Percentiles rank a stretch among this genome's conserved stretches.
These are phyloP conservation scores for Phalacrocorax aristotelis DNA, from an alignment of 2,113 vertebrate genomes.

Conservation along the genomic window DNA sequence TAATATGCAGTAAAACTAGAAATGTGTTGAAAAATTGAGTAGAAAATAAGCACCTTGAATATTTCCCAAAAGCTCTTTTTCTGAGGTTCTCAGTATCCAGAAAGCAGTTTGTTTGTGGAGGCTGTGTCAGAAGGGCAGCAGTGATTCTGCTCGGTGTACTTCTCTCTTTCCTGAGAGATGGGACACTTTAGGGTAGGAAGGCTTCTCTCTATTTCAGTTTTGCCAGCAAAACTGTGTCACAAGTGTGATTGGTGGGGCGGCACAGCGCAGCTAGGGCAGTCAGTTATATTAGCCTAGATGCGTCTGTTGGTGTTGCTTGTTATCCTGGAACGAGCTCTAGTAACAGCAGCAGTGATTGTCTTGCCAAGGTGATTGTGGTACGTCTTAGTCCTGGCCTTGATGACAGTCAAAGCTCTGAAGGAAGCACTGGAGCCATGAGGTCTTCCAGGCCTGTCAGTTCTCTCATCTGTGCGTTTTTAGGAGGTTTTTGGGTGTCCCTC, in stretches of 20 bases:
- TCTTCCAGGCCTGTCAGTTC: neutral
- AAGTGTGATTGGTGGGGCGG: accelerated
- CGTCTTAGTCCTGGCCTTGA: neutral
- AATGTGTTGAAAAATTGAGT: neutral
- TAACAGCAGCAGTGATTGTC: neutral
- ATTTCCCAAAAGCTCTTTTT: neutral
- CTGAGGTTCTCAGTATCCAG: neutral
- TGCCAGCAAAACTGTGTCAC: neutral
- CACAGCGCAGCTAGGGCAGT: neutral
- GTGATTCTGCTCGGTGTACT: neutral
- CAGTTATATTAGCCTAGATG: neutral
- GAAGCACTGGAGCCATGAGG: neutral
- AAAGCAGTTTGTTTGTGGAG: neutral
- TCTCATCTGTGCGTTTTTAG: neutral
- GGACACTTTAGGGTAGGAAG: neutral
- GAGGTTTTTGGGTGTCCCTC: neutral
- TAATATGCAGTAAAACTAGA: neutral
- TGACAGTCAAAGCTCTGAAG: neutral
- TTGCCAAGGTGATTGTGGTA: neutral
- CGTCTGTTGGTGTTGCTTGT: neutral
- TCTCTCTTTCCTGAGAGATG: neutral
- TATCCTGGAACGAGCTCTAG: neutral
- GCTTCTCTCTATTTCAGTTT: neutral
- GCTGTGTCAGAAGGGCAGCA: neutral
- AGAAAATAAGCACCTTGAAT: neutral